phyloP scores from a whole-genome alignment of 2,797 vertebrate genomes.

The Thunnus albacares region DNA sequence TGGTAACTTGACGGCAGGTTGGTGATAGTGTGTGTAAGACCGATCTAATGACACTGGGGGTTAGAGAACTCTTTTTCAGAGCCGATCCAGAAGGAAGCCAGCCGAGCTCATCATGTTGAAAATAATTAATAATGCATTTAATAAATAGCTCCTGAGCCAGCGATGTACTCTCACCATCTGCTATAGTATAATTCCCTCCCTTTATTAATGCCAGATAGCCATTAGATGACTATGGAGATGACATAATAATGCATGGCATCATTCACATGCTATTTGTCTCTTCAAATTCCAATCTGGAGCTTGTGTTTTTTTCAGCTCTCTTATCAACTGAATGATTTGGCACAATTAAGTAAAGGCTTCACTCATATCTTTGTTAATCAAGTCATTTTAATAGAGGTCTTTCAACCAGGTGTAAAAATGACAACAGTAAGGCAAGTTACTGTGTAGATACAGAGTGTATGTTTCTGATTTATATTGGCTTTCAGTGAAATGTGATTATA shows the following conservation, averaged over 20 bases:
- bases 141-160: slow-evolving; percentile 88
- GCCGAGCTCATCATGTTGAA: slow-evolving; percentile 86
- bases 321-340: slow-evolving; percentile 77
- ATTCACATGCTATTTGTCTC: slow-evolving; percentile 86
- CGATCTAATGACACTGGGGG: slow-evolving; percentile 67
- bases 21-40: slow-evolving; percentile 42
- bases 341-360: slow-evolving; percentile 74
- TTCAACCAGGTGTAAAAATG: slow-evolving; percentile 41
- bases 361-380: slow-evolving; percentile 76
- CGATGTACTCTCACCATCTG: slow-evolving; percentile 87
- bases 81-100: slow-evolving; percentile 81
- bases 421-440: slow-evolving; percentile 13
- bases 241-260: slow-evolving; percentile 87
- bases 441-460: slow-evolving; percentile 10
- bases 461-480: slow-evolving; percentile 39
- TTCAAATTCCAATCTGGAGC: slow-evolving; percentile 85
- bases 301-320: slow-evolving; percentile 54
- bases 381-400: slow-evolving; percentile 63
- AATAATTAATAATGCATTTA: slow-evolving; percentile 90
- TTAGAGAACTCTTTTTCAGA: slow-evolving; percentile 73
- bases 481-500: slow-evolving; percentile 38
- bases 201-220: slow-evolving; percentile 87
- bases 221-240: slow-evolving; percentile 84
- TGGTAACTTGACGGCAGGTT: slow-evolving; percentile 53
- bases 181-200: slow-evolving; percentile 81